These are phyloP conservation scores for Tragelaphus buxtoni DNA, from an alignment of 2,113 vertebrate species.

Conservation along the genomic window DNA sequence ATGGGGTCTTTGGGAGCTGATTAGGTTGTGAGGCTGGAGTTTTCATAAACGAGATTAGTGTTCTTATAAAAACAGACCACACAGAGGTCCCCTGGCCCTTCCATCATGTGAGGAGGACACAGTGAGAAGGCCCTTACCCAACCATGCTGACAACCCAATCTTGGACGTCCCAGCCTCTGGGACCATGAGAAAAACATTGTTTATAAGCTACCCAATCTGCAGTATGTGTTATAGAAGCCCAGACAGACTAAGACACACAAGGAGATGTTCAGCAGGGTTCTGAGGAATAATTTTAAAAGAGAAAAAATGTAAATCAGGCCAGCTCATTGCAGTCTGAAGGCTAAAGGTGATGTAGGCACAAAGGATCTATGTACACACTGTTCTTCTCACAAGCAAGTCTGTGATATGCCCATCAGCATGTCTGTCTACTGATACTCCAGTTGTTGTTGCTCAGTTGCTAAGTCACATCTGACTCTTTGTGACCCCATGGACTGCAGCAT, in stretches of 20 bases:
- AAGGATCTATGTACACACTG: background rate
- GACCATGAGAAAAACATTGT: background rate
- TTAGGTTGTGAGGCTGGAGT: background rate
- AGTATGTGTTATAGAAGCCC: background rate
- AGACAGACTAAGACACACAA: background rate
- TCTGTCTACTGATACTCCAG: background rate
- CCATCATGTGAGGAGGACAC: too few species aligned
- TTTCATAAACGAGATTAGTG: background rate
- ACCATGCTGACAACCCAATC: background rate
- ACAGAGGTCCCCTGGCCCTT: background rate
- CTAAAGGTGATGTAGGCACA: background rate
- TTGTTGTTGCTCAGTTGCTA: background rate
- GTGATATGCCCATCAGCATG: background rate
- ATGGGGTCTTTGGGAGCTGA: background rate
- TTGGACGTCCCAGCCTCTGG: background rate
- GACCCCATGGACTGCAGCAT: background rate
- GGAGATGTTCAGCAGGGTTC: fast-evolving
- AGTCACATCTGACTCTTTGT: background rate
- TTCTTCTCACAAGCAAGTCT: background rate
- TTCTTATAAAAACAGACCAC: background rate
- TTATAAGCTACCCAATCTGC: background rate
- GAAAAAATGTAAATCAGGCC: background rate
- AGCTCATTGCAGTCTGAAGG: background rate
- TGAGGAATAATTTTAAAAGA: background rate
- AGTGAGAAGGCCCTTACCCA: background rate